Evolutionary conservation across 2,113 vertebrate genomes (phyloP), one percentile per base, ranked within the genome.

Genomic region (Centropus unirufus): DNA sequence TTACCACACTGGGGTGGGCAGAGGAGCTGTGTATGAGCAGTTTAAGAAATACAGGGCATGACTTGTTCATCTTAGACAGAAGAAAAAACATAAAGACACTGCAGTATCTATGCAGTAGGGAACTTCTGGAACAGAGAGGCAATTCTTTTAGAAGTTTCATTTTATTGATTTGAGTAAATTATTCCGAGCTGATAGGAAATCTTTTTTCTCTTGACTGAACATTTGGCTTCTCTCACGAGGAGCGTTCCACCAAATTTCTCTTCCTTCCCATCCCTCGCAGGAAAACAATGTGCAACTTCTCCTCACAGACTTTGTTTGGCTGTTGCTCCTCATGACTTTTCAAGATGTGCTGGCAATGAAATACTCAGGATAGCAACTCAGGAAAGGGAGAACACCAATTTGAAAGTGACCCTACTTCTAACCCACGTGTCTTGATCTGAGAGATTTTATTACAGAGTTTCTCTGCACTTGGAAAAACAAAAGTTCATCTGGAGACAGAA

Each of bases 1-100:
- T 27, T 21, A 11, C 18, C 6, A 0, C 0, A 1, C 34, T 26
- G 58, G n/a, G 30, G 13, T 78, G 39, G 39, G 34, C 20, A 61
- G 34, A 11, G 19, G 4, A 57, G 49, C 27, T 75, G 26, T 5
- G 10, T 26, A 42, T 5, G 36, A 54, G 19, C 23, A 30, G 69
- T 72, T 82, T 40, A 79, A 67, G 54, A 85, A 82, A 55, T 57
- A 62, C 24, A 68, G 29, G 18, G 21, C 4, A 40, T 16, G 27
- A 42, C 34, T 1, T 89, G 30, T 40, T 70, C 51, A 26, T 9
- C 29, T 77, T n/a, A 39, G 30, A n/a, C 55, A 84, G 54, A 81
- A 59, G 66, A 19, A 76, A 19, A 72, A 3, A 66, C 10, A 4
- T 11, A 12, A 1, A 46, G 30, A 54, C 15, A 7, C 30, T 44